Conservation (phyloP, 2,888 invertebrate species). For the Thymelicus sylvestris region DNA sequence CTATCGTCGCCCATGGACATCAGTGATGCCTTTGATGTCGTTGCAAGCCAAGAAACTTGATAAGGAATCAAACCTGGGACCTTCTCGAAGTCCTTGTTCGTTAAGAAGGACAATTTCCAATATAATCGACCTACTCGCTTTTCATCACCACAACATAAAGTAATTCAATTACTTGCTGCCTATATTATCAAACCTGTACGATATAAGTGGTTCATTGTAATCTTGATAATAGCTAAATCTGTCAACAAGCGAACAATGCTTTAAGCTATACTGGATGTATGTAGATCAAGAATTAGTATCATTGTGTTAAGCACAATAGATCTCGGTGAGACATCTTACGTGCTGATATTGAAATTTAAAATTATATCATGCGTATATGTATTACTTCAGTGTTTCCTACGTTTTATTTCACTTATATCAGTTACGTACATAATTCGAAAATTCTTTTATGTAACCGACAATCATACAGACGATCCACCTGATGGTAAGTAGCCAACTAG, state of each 20-base stretch:
- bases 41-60: no score
- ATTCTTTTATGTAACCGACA: no score
- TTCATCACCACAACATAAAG: background rate
- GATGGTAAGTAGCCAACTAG: no score
- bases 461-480: no score
- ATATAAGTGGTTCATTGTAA: constrained; percentile 59
- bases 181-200: constrained; percentile 44
- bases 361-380: background rate
- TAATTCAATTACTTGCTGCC: constrained; percentile 24
- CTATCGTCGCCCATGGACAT: no score
- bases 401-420: no score
- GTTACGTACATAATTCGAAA: no score
- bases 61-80: no score
- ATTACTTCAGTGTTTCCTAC: no score
- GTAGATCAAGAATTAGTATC: constrained; percentile 81
- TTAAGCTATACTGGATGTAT: constrained; percentile 66
- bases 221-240: constrained; percentile 81
- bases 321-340: constrained; percentile 40
- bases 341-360: background rate
- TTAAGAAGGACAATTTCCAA: background rate
- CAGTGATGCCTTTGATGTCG: no score
- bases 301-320: constrained; percentile 76
- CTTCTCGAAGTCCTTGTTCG: no score
- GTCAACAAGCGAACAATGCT: constrained; percentile 80
- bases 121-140: background rate